Evolutionary conservation across 2,888 invertebrate genomes (phyloP).

Genomic region (Conops quadrifasciatus): DNA sequence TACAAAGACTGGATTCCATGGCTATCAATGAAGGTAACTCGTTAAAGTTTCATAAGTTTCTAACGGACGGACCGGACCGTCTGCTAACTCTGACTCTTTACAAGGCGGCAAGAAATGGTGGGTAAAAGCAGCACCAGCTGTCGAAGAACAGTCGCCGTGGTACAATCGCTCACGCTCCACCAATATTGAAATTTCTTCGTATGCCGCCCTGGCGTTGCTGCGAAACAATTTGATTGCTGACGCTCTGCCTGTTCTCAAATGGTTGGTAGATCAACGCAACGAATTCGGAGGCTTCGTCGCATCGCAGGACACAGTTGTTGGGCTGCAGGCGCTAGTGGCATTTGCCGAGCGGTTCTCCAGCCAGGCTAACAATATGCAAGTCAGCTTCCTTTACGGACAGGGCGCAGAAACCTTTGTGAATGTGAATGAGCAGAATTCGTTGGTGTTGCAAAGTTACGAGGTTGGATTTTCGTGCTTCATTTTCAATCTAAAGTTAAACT

Average conservation of each 20-base stretch:
- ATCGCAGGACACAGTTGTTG: constrained; percentile 82
- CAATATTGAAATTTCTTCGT: constrained; percentile 85
- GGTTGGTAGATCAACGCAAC: constrained; percentile 76
- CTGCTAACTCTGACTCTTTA: neutral
- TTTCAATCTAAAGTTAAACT: neutral
- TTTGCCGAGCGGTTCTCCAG: constrained; percentile 68
- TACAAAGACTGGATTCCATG: constrained; percentile 69
- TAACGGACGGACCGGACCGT: neutral
- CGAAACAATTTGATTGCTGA: constrained; percentile 64
- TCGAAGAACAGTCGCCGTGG: constrained; percentile 74
- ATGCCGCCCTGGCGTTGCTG: constrained; percentile 80
- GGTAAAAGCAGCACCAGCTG: constrained; percentile 72
- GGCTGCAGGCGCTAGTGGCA: constrained; percentile 73
- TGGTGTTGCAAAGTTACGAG: constrained; percentile 82
- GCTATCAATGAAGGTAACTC: constrained; percentile 65
- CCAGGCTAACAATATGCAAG: constrained; percentile 67
- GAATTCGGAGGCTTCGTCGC: constrained; percentile 77
- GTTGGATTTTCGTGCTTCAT: constrained; percentile 65
- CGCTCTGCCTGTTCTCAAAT: constrained; percentile 71
- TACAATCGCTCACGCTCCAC: constrained; percentile 74
- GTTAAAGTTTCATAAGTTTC: neutral
- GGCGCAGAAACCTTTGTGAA: constrained; percentile 68
- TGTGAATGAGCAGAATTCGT: constrained; percentile 79
- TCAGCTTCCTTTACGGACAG: constrained; percentile 68
- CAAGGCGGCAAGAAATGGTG: constrained; percentile 79